Conservation (phyloP, 2,888 invertebrate genomes). For the Cenopis cana region DNA sequence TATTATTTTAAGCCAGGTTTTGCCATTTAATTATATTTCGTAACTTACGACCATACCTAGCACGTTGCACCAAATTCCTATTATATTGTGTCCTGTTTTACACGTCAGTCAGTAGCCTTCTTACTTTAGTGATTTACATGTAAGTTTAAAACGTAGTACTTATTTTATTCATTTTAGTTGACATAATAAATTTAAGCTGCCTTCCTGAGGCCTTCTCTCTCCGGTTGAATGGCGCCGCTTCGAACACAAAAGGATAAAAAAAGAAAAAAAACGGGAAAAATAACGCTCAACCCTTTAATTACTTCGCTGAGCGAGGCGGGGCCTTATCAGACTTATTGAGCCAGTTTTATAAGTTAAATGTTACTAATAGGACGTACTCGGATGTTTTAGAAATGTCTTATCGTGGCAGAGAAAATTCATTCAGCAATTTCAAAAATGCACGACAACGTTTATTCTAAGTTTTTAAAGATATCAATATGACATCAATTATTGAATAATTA, state of each 20-base stretch:
- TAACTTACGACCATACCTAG: no score
- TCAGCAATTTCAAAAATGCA: no score
- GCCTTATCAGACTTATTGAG: constrained; percentile 9
- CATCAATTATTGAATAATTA: no score
- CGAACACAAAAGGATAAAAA: constrained; percentile 54
- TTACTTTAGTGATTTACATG: not conserved
- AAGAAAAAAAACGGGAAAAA: constrained; percentile 57
- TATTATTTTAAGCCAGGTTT: not conserved
- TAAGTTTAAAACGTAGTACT: not conserved
- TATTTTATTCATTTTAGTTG: constrained; percentile 20
- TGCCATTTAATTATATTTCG: no score
- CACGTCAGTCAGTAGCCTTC: not conserved
- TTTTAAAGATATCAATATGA: no score
- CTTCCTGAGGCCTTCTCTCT: constrained; percentile 46
- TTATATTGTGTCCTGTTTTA: not conserved
- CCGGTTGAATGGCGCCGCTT: constrained; percentile 60
- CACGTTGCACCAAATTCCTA: not conserved
- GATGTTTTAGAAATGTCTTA: not conserved
- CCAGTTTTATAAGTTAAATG: constrained; percentile 23
- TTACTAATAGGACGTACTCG: not conserved
- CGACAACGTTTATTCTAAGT: no score
- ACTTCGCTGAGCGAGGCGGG: constrained; percentile 47
- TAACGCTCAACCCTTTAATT: constrained; percentile 58
- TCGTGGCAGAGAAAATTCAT: no score
- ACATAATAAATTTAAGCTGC: constrained; percentile 31